Conservation (phyloP, 2,113 vertebrate species). For the Tragelaphus imberbis region DNA sequence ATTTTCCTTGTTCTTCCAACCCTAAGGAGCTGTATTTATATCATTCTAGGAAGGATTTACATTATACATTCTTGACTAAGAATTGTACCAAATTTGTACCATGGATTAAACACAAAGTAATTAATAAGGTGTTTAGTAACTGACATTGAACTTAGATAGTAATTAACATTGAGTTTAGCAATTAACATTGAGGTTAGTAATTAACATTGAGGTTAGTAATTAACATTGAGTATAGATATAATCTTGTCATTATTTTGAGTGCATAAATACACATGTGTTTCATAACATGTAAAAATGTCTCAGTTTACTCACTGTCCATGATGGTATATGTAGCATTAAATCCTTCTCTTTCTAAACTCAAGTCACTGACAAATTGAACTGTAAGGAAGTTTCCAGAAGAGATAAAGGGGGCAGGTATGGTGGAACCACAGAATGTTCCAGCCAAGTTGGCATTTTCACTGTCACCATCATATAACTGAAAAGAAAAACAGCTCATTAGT, state of each 20-base stretch:
- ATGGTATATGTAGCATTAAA: conserved; percentile 89
- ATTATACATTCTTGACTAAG: not conserved
- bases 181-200: not conserved
- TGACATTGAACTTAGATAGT: not conserved
- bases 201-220: not conserved
- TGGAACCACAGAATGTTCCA: conserved; percentile 87
- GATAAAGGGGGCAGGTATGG: conserved; percentile 81
- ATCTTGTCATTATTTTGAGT: not conserved
- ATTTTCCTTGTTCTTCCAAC: not conserved
- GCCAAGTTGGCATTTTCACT: conserved; percentile 80
- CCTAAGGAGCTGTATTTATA: not conserved
- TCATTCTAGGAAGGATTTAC: not conserved
- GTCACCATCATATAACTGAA: conserved; percentile 89
- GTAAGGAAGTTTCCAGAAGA: conserved; percentile 89
- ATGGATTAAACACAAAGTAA: not conserved
- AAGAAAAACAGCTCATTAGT: conserved; percentile 15
- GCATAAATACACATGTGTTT: not conserved
- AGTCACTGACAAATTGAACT: conserved; percentile 85
- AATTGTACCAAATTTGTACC: not conserved
- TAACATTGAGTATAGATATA: not conserved
- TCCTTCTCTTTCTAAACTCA: conserved; percentile 78
- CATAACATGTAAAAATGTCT: not conserved
- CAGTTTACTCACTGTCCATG: conserved; percentile 84
- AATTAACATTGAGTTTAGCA: not conserved
- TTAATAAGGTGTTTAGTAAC: not conserved